Conservation (phyloP, 1,140 invertebrate genomes). For the Charaxes varanes region DNA sequence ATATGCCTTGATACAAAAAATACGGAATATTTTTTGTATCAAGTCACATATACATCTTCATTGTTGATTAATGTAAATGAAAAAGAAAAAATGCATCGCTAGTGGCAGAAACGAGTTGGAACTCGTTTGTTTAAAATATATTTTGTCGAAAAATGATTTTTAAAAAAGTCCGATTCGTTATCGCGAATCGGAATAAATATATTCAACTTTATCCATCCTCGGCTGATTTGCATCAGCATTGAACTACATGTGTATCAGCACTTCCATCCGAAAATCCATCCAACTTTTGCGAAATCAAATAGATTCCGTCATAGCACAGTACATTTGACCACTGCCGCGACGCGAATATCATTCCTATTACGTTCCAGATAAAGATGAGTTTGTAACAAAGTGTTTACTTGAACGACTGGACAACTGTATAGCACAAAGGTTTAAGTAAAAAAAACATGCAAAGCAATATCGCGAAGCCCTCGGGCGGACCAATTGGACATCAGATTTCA, state of each 20-base stretch:
- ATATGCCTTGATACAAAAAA: too few species aligned
- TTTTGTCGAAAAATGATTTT: neutral
- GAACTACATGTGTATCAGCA: conserved; percentile 7
- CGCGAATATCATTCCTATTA: neutral
- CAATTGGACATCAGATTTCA: conserved; percentile 36
- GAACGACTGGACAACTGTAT: conserved; percentile 8
- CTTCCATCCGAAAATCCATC: conserved; percentile 26
- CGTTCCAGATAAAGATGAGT: neutral
- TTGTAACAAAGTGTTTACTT: neutral
- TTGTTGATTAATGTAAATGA: too few species aligned
- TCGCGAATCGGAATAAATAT: too few species aligned
- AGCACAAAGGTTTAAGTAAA: conserved; percentile 25
- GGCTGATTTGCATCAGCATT: conserved; percentile 14
- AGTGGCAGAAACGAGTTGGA: too few species aligned
- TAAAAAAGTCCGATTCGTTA: too few species aligned
- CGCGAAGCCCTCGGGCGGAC: conserved; percentile 34
- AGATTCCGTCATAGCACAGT: conserved; percentile 25
- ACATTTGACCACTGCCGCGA: neutral
- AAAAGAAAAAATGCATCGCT: too few species aligned
- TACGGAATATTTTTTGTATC: too few species aligned
- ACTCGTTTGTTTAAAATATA: neutral
- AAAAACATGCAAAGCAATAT: conserved; percentile 43
- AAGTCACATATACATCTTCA: too few species aligned
- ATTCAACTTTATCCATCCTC: too few species aligned
- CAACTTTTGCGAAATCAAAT: conserved; percentile 29